These are phyloP conservation scores for Pangasius krempfi DNA, from an alignment of 2,797 vertebrate species.

Conservation along the genomic window DNA sequence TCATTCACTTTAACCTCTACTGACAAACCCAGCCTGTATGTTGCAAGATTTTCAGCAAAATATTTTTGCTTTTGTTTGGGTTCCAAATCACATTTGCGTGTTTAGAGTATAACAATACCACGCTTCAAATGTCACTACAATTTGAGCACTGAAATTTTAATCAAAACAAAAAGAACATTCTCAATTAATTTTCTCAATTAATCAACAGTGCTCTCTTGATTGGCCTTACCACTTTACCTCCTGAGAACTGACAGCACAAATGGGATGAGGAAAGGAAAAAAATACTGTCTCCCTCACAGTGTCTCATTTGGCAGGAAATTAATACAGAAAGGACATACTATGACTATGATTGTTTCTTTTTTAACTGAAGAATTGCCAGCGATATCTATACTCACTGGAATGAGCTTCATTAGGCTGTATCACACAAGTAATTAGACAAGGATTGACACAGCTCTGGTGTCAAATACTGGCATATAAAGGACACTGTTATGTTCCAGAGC, in stretches of 20 bases:
- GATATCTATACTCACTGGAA: background rate
- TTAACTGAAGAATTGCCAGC: background rate
- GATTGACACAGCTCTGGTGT: slow-evolving; percentile 6
- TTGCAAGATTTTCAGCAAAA: background rate
- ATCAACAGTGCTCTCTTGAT: background rate
- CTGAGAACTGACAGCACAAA: background rate
- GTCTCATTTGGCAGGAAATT: background rate
- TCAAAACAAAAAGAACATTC: background rate
- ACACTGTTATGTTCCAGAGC: slow-evolving; percentile 55
- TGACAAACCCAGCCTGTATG: background rate
- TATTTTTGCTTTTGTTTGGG: slow-evolving; percentile 1
- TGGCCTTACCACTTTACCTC: background rate
- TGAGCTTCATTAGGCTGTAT: slow-evolving; percentile 10
- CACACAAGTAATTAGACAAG: slow-evolving; percentile 21
- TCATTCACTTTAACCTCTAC: background rate
- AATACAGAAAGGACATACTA: background rate
- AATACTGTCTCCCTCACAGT: background rate
- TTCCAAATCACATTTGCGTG: background rate
- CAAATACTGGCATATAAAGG: slow-evolving; percentile 27
- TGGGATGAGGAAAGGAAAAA: background rate
- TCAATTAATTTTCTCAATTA: slow-evolving; percentile 13
- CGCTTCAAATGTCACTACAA: background rate
- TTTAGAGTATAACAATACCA: background rate
- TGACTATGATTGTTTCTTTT: background rate
- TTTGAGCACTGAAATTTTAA: background rate